A percentile compares a stretch with the other conserved stretches of the same genome.
Conservation (phyloP, 2,888 invertebrate genomes). For the Strigamia transsilvanica region DNA sequence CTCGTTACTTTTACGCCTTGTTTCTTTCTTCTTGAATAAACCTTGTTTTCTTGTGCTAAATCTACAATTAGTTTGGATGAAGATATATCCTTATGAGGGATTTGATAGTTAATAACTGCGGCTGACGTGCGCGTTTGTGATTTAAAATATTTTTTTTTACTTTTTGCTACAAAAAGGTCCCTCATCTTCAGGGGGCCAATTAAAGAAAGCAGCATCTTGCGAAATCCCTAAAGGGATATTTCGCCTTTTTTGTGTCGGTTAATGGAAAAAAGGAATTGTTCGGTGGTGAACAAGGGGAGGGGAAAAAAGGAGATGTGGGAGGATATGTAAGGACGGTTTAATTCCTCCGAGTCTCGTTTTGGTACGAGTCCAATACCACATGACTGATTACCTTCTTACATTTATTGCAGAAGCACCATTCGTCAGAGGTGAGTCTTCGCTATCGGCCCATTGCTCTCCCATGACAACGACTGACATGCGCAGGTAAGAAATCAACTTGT, state of each 20-base stretch:
- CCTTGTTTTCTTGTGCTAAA: too few species aligned
- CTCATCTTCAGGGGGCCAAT: not conserved
- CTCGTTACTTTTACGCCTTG: too few species aligned
- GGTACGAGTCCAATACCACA: constrained; percentile 39
- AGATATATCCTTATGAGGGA: too few species aligned
- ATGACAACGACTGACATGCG: constrained; percentile 39
- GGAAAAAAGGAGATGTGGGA: not conserved
- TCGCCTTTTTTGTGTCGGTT: constrained; percentile 34
- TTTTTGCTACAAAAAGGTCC: not conserved
- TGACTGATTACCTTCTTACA: constrained; percentile 36
- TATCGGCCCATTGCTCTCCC: constrained; percentile 39
- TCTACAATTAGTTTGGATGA: too few species aligned
- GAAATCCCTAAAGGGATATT: constrained; percentile 5
- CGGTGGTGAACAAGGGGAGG: not conserved
- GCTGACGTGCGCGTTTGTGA: too few species aligned
- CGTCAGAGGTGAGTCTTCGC: constrained; percentile 36
- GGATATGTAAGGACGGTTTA: constrained; percentile 9
- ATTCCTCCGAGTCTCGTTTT: constrained; percentile 30
- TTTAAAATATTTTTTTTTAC: too few species aligned
- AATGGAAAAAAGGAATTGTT: constrained; percentile 29
- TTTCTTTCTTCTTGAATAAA: too few species aligned
- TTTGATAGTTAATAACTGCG: too few species aligned
- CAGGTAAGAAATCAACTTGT: constrained; percentile 39
- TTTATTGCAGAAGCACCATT: constrained; percentile 37
- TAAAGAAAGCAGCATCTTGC: constrained; percentile 22